Base-by-base conservation (phyloP, 2,113 vertebrate genomes). In the Brachyhypopomus occidentalis region DNA sequence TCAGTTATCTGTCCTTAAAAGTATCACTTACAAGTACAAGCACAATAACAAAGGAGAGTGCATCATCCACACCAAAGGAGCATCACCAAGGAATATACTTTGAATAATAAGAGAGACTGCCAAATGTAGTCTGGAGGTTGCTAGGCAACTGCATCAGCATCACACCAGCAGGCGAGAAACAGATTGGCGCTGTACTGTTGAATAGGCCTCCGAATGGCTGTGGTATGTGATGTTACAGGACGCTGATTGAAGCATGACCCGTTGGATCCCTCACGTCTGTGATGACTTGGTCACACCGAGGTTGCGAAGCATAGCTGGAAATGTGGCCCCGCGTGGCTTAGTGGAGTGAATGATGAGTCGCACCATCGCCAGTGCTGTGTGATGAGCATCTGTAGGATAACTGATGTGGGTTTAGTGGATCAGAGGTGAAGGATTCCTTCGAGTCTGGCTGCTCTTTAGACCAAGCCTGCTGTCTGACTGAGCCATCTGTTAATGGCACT, bases 111-210 rank as follows among this genome's bases (percentile, higher is more conserved):
- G 74, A 88, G 75, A 82, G 75, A 0, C 81, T 83, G 82, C 76
- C 56, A 78, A 74, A 72, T 27, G 67, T 23, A 45, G 79, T 86
- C 87, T 85, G 90, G 84, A 81, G 48, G 93, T 94, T 94, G 92
- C 92, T 90, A 92, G 86, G 93, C 90, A 93, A 94, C 92, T 85
- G 86, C 84, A 84, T 89, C 85, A 79, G 86, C 78, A 88, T 90
- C 88, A 84, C 81, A 63, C 77, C 80, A 82, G 77, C 64, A 59
- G 71, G 60, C 79, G 84, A 89, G 83, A 55, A 89, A 85, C 70
- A 70, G 66, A 78, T 64, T 45, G 60, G 16, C 41, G 38, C 20
- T 67, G 41, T 55, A 27, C 23, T 67, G 58, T 64, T 73, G 70
- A 73, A 80, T 64, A 66, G 70, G 27, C 58, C 8, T 64, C 41